Base-by-base conservation (phyloP, 1,140 invertebrate genomes). In the Plectus sambesii region DNA sequence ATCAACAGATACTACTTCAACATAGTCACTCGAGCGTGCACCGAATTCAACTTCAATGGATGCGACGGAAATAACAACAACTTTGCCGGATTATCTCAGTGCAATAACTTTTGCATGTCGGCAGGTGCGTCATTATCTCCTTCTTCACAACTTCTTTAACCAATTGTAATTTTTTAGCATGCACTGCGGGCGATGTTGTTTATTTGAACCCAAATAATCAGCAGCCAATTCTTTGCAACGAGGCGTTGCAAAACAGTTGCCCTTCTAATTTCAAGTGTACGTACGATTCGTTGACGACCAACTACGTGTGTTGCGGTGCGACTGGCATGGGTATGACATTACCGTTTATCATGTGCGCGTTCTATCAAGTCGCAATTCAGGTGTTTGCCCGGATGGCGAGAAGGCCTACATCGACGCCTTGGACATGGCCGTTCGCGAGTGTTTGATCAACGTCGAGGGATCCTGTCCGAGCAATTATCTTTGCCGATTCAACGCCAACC, bases 31-130 rank as follows among this genome's bases (percentile, higher is more conserved):
- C 29, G 25, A 8, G 35, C 47, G 26, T 55, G 53, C 33, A 33
- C 50, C 17, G 22, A 26, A 1, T 55, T 55, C 40, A 43, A 54
- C 36, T 54, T 47, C 24, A 42, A 44, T 19, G 53, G 53, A 27
- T 54, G 53, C 24, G 53, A 55, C 24, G 53, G 53, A n/a, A 55
- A 55, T 33, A 22, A 27, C n/a, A 55, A 55, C 22, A 55, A 55
- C 37, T 55, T 55, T 20, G 26, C 49, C 12, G 43, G 41, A 17
- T 25, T 51, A 5, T 42, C 45, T 24, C 51, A 53, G 12, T 55
- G 53, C 33, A 35, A 46, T 20, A 53, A 44, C 42, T 55, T 55
- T 46, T 54, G 50, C 39, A 54, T 54, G 51, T n/a, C n/a, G 48
- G 50, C 26, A 54, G 48, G 20, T 37, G 22, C 8, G 8, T 17